Evolutionary conservation across 2,113 vertebrate genomes (phyloP).

Genomic region (Vulpes lagopus): DNA sequence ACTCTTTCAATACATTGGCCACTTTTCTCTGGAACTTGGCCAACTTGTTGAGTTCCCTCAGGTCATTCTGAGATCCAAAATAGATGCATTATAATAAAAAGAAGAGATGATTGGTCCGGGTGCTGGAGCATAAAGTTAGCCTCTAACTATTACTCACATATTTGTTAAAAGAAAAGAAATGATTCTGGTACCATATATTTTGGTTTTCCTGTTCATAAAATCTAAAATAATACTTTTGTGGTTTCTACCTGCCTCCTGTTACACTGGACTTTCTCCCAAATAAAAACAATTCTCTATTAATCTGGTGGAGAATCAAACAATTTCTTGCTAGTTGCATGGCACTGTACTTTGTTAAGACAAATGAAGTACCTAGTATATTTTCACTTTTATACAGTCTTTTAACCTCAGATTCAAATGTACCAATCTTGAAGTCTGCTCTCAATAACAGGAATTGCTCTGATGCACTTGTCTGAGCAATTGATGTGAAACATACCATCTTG

Average conservation of each 20-base stretch:
- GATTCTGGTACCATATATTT: not conserved
- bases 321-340: not conserved
- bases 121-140: not conserved
- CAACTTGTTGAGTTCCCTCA: not conserved
- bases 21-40: constrained; percentile 41
- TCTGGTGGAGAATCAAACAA: not conserved
- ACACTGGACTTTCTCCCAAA: not conserved
- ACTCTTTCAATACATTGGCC: not conserved
- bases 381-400: not conserved
- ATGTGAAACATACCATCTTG: not conserved
- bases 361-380: not conserved
- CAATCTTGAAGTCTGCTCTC: not conserved
- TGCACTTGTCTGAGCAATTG: not conserved
- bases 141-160: not conserved
- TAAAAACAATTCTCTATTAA: not conserved
- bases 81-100: constrained; percentile 34
- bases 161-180: constrained; percentile 11
- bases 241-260: not conserved
- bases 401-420: not conserved
- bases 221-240: not conserved
- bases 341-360: not conserved
- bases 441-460: not conserved
- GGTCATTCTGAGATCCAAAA: constrained; percentile 25
- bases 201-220: not conserved
- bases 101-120: not conserved